Evolutionary conservation across 53 echinoderm and acorn worm genomes (phyloP), one percentile per base, ranked within the genome.

Genomic region (Zoroaster sp.): DNA sequence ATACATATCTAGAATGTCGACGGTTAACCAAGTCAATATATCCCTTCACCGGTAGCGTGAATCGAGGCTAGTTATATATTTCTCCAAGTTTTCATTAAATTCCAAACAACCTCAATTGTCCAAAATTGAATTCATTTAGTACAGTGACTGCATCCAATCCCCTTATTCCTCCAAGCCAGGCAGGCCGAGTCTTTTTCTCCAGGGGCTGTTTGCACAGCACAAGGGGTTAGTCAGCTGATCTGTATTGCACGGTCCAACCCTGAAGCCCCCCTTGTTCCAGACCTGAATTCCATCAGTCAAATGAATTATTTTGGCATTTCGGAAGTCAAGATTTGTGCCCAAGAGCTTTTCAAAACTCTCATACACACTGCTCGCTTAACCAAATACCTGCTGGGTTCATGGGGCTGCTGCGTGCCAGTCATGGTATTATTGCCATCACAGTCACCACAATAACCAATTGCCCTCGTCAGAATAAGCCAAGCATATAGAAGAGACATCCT

Each of bases 241-340:
- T 81, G 81, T 66, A 81, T 43, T 81, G 42, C 79, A 20, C 59
- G 54, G 36, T 77, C 37, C 63, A 33, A 40, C 81, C 71, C 35
- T 35, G 17, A 15, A 59, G 17, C 79, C 79, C 23, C 79, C 66
- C 81, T 42, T 42, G 43, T 81, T 66, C 81, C 41, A 81, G 67
- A 67, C 67, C 4, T 35, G 40, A 81, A 81, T 81, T 81, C 81
- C 81, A 81, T 81, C 81, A 81, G 81, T 81, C 81, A 66, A 66
- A 81, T 81, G 68, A 81, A 81, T 81, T 81, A 81, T 81, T 81
- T 81, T 66, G 67, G 81, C 81, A 81, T 81, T 81, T 81, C 68
- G 81, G 81, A 81, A 81, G 81, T 81, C 81, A 81, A 81, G 81
- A 66, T 81, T 15, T 81, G 23, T 81, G 81, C 81, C 81, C 68